These are phyloP conservation scores for Pararge aegeria DNA, from an alignment of 1,140 invertebrate genomes.

Conservation along the genomic window DNA sequence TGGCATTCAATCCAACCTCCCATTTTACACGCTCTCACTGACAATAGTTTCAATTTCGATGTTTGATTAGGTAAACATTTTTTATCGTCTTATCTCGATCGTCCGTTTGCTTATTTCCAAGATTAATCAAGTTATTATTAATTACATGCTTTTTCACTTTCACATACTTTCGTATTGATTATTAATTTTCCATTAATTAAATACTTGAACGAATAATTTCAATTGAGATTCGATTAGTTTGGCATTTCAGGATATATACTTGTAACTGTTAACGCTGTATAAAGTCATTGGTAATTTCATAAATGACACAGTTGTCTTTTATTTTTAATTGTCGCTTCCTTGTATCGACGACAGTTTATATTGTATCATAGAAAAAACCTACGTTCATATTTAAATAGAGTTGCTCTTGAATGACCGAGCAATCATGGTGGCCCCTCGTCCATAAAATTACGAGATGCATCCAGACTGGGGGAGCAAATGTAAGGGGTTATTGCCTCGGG, in stretches of 20 bases:
- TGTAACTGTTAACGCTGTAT: too few species aligned
- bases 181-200: neutral
- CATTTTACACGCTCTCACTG: slow-evolving; percentile 51
- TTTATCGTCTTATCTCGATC: slow-evolving; percentile 20
- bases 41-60: slow-evolving; percentile 51
- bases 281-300: too few species aligned
- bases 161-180: slow-evolving; percentile 7
- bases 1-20: slow-evolving; percentile 39
- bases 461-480: slow-evolving; percentile 62
- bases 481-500: slow-evolving; percentile 73
- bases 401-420: slow-evolving; percentile 30
- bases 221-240: too few species aligned
- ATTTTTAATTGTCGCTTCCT: too few species aligned
- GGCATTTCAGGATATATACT: too few species aligned
- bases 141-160: slow-evolving; percentile 30
- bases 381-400: neutral
- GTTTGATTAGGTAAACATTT: slow-evolving; percentile 45
- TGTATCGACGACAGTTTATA: too few species aligned
- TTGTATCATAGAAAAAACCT: too few species aligned
- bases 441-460: slow-evolving; percentile 67
- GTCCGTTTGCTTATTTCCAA: slow-evolving; percentile 19
- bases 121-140: slow-evolving; percentile 27
- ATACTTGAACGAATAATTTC: too few species aligned
- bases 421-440: slow-evolving; percentile 60
- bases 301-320: too few species aligned